Evolutionary conservation across 2,797 vertebrate species (phyloP), one percentile per base, ranked within the genome.

Genomic region (Lerista edwardsae): DNA sequence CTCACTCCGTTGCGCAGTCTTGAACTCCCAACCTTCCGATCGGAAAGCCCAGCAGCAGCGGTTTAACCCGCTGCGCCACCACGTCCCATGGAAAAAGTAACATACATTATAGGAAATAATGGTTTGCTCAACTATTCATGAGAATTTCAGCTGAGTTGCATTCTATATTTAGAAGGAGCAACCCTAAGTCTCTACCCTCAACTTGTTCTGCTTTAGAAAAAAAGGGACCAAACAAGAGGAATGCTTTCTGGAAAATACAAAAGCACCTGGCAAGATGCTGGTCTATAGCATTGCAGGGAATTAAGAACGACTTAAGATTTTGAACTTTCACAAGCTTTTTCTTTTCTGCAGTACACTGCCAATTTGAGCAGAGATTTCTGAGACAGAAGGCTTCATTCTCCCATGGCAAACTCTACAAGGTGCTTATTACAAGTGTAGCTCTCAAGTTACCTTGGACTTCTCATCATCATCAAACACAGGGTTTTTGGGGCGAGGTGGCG

Each of bases 381-480:
- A 31, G 39, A 34, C 25, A 4, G 34, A 68, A 55, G 27, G n/a
- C 23, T 44, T 31, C 14, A 29, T 19, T 64, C n/a, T 61, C 57
- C 25, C 10, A 9, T 21, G 27, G 23, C 68, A 64, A 71, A 47
- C 9, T n/a, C 7, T 36, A 62, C 36, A 81, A 76, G n/a, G 79
- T 68, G 51, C 9, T 19, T 79, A 76, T 76, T 81, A 47, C 0
- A 14, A 29, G 2, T 39, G 31, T 47, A 31, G 34, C 34, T 51
- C 74, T 76, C 3, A 17, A 1, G 21, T 72, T 92, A 99, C 98
- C 97, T 97, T 98, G 92, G 97, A 98, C 89, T 98, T 98, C 92
- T 97, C 97, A 86, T 98, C 97, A 85, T 99, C 98, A 81, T 98
- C 98, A 97, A 99, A 99, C 74, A 99, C 97, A 0, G 98, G 97